Percentiles rank a stretch among this genome's conserved stretches.
These are phyloP conservation scores for Astatotilapia flaviijosephi DNA, from an alignment of 2,113 vertebrate genomes.

Conservation along the genomic window DNA sequence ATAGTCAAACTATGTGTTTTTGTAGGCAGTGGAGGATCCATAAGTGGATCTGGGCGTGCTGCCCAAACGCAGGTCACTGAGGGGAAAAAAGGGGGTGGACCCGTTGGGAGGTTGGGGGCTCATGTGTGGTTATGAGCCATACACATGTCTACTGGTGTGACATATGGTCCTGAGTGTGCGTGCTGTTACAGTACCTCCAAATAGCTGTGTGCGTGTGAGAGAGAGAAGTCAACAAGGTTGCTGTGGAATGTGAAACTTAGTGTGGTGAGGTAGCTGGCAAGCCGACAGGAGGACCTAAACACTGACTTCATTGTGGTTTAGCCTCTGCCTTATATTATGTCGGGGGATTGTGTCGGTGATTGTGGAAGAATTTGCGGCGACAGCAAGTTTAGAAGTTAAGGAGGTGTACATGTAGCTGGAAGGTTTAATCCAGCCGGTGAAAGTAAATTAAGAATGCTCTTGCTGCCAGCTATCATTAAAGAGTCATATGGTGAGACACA, in stretches of 20 bases:
- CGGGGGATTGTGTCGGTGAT: conserved; percentile 43
- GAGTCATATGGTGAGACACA: conserved; percentile 1
- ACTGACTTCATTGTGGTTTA: conserved; percentile 65
- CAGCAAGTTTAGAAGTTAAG: conserved; percentile 37
- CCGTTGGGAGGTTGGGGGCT: conserved; percentile 10
- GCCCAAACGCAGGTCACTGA: conserved; percentile 53
- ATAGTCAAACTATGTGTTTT: conserved; percentile 37
- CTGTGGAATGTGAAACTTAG: conserved; percentile 55
- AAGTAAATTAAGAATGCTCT: conserved; percentile 14
- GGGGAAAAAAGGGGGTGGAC: conserved; percentile 30
- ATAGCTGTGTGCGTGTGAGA: background rate
- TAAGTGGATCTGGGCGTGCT: conserved; percentile 45
- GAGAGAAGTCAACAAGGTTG: conserved; percentile 37
- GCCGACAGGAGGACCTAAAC: conserved; percentile 42
- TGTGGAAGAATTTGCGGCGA: conserved; percentile 37
- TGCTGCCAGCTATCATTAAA: conserved; percentile 40
- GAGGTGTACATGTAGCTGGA: conserved; percentile 34
- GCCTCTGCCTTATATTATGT: conserved; percentile 58
- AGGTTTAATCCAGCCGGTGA: background rate
- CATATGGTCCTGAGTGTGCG: conserved; percentile 48
- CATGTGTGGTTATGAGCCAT: conserved; percentile 21
- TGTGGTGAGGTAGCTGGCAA: conserved; percentile 51
- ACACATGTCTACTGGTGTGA: conserved; percentile 16
- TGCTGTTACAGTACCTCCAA: conserved; percentile 39
- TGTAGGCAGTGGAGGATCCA: conserved; percentile 42